Evolutionary conservation across 1,140 invertebrate species (phyloP).

Genomic region (Zaprionus nigranus): DNA sequence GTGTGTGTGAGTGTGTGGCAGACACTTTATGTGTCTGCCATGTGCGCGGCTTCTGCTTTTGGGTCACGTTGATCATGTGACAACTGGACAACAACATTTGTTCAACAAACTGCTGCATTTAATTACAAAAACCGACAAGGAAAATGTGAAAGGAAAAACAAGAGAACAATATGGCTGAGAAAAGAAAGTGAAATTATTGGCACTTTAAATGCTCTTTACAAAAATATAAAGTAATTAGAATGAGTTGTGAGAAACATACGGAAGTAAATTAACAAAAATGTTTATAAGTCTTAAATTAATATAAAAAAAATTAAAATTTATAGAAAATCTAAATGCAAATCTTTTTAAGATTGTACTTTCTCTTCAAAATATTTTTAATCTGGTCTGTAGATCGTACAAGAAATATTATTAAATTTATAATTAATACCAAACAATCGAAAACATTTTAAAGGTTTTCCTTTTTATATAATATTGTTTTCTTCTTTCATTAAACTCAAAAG

Average conservation of each 20-base stretch:
- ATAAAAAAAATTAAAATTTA: too few relatives aligned
- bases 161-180: not conserved
- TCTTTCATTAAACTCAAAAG: too few relatives aligned
- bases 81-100: constrained; percentile 61
- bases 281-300: not conserved
- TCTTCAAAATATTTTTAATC: not conserved
- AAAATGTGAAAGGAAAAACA: constrained; percentile 26
- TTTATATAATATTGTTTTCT: too few relatives aligned
- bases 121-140: constrained; percentile 58
- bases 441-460: too few relatives aligned
- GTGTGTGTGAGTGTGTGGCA: constrained; percentile 35
- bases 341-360: not conserved
- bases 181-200: constrained; percentile 5
- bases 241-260: not conserved
- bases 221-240: too few relatives aligned
- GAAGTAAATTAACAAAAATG: not conserved
- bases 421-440: too few relatives aligned
- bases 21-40: constrained; percentile 71
- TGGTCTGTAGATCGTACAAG: too few relatives aligned
- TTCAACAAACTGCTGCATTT: constrained; percentile 63
- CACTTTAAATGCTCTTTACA: constrained; percentile 9
- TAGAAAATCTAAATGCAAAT: too few relatives aligned
- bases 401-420: too few relatives aligned
- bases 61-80: constrained; percentile 74
- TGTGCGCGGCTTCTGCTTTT: constrained; percentile 58